Base-by-base conservation (phyloP, 2,888 invertebrate species). In the Archaeoteleia sp. region DNA sequence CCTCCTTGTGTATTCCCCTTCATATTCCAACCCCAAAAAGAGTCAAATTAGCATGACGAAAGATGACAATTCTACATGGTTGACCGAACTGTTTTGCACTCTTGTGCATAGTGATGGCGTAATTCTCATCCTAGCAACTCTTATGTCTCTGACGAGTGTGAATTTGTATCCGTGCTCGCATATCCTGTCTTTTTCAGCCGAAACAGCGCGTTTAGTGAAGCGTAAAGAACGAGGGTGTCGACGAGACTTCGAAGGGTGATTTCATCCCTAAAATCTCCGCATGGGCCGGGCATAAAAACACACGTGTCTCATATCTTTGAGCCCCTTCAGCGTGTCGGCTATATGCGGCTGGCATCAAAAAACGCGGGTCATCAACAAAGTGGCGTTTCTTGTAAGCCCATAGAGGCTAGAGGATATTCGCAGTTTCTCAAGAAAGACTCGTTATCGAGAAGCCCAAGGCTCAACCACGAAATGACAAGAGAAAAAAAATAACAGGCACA, bases 211-310 rank as follows among this genome's bases (percentile, higher is more conserved):
- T 63, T 63, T 55, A 63, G 55, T 63, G 43, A 63, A 55, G 55
- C 55, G 63, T 55, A 63, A 55, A 63, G 49, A 63, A 49, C 55
- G 49, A 63, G 63, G 63, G 63, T 51, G 63, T 54, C 48, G 54
- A 54, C 23, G 46, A 62, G 13, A 40, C 35, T 14, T 34, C 29
- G 20, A 35, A 40, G 62, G 61, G 54, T 62, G 53, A 42, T 54
- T 54, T 54, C 46, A 62, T 54, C 54, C 61, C 53, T 46, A 43
- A 63, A 55, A 63, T 49, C 55, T 63, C 43, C 37, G 48, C 55
- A 49, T 48, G 43, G 49, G 46, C 45, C 46, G 46, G 10, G 57
- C 46, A 46, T 46, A 53, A 51, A 61, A 57, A 65, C 51, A 65
- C 49, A 65, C 57, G 48, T 37, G 34, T 57, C 55, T 55, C 63